phyloP scores from a whole-genome alignment of 2,888 invertebrate genomes.

The Lapara coniferarum region DNA sequence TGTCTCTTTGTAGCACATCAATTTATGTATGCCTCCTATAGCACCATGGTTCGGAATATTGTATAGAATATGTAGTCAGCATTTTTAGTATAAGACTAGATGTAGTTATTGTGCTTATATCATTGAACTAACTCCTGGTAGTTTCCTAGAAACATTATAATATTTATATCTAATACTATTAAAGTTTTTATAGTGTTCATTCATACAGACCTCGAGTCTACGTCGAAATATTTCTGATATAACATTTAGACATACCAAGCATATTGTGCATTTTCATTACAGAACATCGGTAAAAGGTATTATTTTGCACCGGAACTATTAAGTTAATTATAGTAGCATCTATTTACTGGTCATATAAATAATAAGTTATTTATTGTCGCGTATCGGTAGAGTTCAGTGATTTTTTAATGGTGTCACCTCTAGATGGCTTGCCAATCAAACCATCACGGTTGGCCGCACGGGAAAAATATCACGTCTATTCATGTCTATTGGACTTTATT shows the following conservation, averaged over 20 bases:
- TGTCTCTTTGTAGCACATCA: no score
- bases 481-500: conserved; percentile 11
- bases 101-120: no score
- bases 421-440: conserved; percentile 9
- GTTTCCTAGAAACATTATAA: no score
- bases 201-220: no score
- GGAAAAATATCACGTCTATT: not conserved
- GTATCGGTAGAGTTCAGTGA: conserved; percentile 17
- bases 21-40: no score
- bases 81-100: not conserved
- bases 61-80: not conserved
- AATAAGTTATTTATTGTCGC: conserved; percentile 3
- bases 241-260: not conserved
- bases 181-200: no score
- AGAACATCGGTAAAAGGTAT: not conserved
- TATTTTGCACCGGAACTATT: not conserved
- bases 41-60: no score
- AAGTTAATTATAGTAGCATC: not conserved
- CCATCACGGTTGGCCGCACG: conserved; percentile 1
- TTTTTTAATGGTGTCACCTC: conserved; percentile 21
- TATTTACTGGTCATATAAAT: not conserved
- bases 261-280: not conserved
- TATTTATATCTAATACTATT: no score
- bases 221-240: not conserved
- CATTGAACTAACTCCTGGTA: not conserved